These are phyloP conservation scores for Mastomys natalensis DNA, from an alignment of 2,113 vertebrate genomes.

Conservation along the genomic window DNA sequence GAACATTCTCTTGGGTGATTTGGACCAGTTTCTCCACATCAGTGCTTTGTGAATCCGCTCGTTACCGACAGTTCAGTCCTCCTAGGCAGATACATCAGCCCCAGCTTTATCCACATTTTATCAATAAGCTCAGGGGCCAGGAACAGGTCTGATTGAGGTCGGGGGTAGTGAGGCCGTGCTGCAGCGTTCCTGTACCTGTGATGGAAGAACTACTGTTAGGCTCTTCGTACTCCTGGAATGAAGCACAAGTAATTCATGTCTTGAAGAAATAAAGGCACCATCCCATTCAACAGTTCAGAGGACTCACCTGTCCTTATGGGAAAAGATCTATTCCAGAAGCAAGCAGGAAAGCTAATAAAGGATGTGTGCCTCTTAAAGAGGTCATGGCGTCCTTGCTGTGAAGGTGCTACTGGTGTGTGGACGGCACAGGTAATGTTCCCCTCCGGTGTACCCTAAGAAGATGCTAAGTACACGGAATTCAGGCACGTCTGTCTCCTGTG, in stretches of 20 bases:
- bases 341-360: background rate
- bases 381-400: background rate
- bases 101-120: background rate
- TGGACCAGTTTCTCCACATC: background rate
- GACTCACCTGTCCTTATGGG: background rate
- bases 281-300: conserved; percentile 21
- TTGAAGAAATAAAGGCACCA: conserved; percentile 22
- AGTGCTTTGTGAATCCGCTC: background rate
- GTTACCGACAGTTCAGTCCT: background rate
- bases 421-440: background rate
- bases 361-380: background rate
- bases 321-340: conserved; percentile 20
- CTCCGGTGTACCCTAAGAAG: background rate
- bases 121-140: background rate
- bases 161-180: accelerated
- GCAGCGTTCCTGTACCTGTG: accelerated
- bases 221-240: background rate
- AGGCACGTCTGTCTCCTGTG: background rate
- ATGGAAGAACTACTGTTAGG: background rate
- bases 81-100: accelerated
- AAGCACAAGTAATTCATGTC: background rate
- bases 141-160: background rate
- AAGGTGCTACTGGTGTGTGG: background rate
- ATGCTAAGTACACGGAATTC: background rate
- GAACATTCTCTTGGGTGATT: background rate